Conservation (phyloP, 2,797 vertebrate species). For the Pseudomugil gertrudae region DNA sequence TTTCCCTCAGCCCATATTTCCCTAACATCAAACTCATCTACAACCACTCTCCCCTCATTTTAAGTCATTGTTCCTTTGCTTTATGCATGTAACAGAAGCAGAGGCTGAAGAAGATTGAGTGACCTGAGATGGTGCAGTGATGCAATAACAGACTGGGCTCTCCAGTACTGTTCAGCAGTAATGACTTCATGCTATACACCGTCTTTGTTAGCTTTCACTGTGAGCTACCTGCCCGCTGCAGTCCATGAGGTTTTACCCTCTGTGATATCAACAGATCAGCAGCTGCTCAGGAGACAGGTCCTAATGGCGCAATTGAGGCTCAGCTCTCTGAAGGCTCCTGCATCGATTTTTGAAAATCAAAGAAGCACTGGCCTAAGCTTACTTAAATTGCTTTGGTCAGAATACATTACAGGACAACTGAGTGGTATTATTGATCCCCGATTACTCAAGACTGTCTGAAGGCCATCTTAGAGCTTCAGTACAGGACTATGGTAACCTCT, state of each 20-base stretch:
- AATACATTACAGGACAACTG: conserved; percentile 45
- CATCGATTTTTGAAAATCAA: conserved; percentile 46
- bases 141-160: conserved; percentile 29
- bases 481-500: neutral
- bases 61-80: neutral
- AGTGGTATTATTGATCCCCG: conserved; percentile 56
- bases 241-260: conserved; percentile 40
- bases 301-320: conserved; percentile 25
- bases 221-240: conserved; percentile 12
- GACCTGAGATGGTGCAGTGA: conserved; percentile 4
- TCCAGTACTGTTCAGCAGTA: conserved; percentile 34
- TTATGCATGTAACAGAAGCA: conserved; percentile 10
- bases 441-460: conserved; percentile 18
- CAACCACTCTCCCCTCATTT: conserved; percentile 30
- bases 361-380: conserved; percentile 52
- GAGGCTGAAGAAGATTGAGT: conserved; percentile 14
- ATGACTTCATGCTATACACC: conserved; percentile 33
- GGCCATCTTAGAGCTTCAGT: conserved; percentile 20
- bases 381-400: conserved; percentile 54
- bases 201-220: neutral
- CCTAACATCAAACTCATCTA: conserved; percentile 48
- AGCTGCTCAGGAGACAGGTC: conserved; percentile 18
- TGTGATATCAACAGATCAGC: conserved; percentile 36
- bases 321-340: conserved; percentile 25
- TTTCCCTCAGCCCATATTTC: conserved; percentile 26